These are phyloP conservation scores for Picathartes gymnocephalus DNA, from an alignment of 2,113 vertebrate species.

Conservation along the genomic window DNA sequence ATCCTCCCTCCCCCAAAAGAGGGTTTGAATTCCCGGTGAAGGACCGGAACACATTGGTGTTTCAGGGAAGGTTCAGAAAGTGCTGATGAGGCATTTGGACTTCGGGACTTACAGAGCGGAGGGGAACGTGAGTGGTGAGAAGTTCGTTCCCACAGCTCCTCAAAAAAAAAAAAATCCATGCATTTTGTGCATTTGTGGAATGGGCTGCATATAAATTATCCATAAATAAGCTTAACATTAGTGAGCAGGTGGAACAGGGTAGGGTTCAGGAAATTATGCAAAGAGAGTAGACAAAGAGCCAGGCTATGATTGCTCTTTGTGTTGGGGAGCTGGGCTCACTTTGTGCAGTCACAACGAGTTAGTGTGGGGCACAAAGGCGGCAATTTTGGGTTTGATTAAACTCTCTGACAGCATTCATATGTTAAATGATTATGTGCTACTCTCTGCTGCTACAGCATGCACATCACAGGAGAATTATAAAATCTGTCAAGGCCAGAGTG, in stretches of 20 bases:
- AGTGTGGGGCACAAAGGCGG: neutral
- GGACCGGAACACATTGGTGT: neutral
- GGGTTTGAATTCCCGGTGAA: fast-evolving
- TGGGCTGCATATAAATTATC: neutral
- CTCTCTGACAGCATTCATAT: slow-evolving; percentile 30
- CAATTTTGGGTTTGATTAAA: slow-evolving; percentile 5
- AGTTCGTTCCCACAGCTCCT: neutral
- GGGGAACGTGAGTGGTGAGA: fast-evolving
- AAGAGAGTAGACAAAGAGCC: neutral
- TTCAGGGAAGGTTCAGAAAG: neutral
- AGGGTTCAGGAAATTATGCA: slow-evolving; percentile 39
- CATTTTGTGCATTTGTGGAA: neutral
- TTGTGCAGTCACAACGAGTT: slow-evolving; percentile 8
- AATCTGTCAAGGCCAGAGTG: neutral
- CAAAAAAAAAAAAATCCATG: neutral
- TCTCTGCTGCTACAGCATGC: neutral
- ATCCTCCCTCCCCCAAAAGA: neutral
- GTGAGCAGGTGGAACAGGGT: slow-evolving; percentile 51
- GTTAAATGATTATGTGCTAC: neutral
- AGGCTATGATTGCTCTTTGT: neutral
- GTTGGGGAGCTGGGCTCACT: neutral
- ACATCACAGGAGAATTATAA: neutral
- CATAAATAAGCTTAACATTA: slow-evolving; percentile 15
- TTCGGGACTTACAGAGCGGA: neutral
- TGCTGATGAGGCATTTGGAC: neutral